Evolutionary conservation across 2,888 invertebrate genomes (phyloP), one percentile per base, ranked within the genome.

Genomic region (Pammene fasciana): DNA sequence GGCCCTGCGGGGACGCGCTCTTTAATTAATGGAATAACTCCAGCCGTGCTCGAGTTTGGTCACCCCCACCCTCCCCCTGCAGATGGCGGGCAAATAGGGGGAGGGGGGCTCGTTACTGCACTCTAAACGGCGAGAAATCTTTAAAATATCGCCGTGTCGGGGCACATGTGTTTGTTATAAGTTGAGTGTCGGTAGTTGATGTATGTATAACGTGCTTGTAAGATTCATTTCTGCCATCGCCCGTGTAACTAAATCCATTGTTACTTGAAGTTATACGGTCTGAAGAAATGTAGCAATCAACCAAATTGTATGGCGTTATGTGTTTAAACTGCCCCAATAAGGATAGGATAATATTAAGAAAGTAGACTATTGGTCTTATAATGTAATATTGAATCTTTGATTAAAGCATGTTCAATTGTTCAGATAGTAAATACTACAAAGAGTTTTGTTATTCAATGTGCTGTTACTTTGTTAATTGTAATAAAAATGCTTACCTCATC

Each of bases 11-110:
- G 67, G 68, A 80, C 78, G 79, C 62, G 74, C 76, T 78, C 79
- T 88, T 89, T 90, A 90, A 91, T 91, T 90, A 91, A 91, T 90
- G 89, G 89, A 90, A 90, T 90, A 90, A 90, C 89, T 90, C 86
- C 76, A 75, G 75, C 79, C 77, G 75, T 72, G 73, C 70, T 71
- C 73, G 66, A 78, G 79, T 77, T 75, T 67, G 74, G 73, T 70
- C 72, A 64, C 71, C 73, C 72, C 73, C 74, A 73, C 73, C 73
- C 74, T 74, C 72, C 77, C 75, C 61, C 74, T 14, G 16, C 16
- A 48, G 67, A 61, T 48, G 54, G 14, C 0, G 55, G 67, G 16
- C 11, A 54, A 0, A 34, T 1, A 45, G 56, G 14, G 54, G 38
- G 48, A 13, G 66, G 55, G 66, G 50, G 59, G 54, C 70, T 70